Base-by-base conservation (phyloP, 2,888 invertebrate genomes). In the Chymomyza caudatula region DNA sequence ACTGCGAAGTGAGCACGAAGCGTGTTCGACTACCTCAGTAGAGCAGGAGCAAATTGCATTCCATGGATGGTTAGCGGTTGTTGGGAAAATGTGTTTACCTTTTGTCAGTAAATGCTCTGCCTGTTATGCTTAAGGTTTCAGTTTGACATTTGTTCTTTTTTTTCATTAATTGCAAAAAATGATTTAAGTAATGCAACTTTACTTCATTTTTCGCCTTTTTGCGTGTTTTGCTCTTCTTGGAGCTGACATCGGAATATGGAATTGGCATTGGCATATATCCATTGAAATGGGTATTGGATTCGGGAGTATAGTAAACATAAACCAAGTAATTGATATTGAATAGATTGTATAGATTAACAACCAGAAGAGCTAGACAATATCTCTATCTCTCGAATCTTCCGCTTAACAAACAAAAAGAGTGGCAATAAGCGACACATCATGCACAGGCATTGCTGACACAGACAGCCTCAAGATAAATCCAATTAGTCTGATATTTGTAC, bases 401-500 rank as follows among this genome's bases (percentile, higher is more conserved):
- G 85, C 78, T 80, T 78, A 47, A 49, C 55, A 63, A 63, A 63
- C 66, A 74, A 80, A 82, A 81, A 85, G 82, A 85, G 82, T 82
- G 82, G 83, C 82, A 82, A 82, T 80, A 78, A 78, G 83, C 82
- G 82, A 85, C 82, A 82, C 61, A 60, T 52, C 61, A 53, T 53
- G 60, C 29, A 52, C 47, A 19, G 25, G 42, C n/a, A 8, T 44
- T 22, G 56, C 54, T 43, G 25, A 20, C 47, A 52, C 17, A 55
- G 58, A 52, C 20, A 59, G 78, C 80, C 86, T 69, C 85, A 76
- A 88, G 88, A 89, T 89, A 89, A 89, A 89, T 89, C 89, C 89
- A 89, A 89, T 89, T 89, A 89, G 89, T 87, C 88, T 82, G 89
- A 89, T 88, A 89, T 89, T 89, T 89, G 89, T 89, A 89, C 87